A percentile compares a stretch with the other conserved stretches of the same genome.
Conservation (phyloP, 2,113 vertebrate genomes). For the Sturnus vulgaris region DNA sequence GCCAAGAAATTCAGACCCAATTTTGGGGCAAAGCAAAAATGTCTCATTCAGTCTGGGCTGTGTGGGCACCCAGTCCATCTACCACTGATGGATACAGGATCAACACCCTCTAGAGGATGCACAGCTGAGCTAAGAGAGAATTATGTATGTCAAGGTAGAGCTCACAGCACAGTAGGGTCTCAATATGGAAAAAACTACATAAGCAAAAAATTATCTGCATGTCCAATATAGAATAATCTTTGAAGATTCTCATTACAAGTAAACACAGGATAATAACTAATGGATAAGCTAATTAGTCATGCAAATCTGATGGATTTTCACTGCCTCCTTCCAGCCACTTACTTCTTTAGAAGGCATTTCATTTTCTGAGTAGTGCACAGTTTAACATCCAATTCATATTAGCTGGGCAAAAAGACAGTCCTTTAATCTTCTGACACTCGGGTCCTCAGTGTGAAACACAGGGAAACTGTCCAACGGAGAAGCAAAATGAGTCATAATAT, state of each 20-base stretch:
- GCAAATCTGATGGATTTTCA: conserved; percentile 60
- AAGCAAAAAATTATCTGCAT: background rate
- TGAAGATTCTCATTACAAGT: conserved; percentile 46
- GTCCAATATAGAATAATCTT: conserved; percentile 9
- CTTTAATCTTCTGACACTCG: conserved; percentile 51
- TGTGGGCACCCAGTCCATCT: background rate
- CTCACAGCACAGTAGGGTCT: background rate
- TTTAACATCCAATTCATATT: conserved; percentile 21
- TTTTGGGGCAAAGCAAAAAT: background rate
- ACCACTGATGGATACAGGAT: background rate
- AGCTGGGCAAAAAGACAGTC: conserved; percentile 15
- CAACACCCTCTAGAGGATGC: background rate
- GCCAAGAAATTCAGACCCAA: background rate
- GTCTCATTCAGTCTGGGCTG: background rate
- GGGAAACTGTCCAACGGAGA: conserved; percentile 8
- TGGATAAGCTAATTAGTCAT: conserved; percentile 50
- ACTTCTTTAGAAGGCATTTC: conserved; percentile 27
- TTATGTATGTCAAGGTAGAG: background rate
- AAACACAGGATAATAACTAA: conserved; percentile 49
- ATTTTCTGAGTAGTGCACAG: background rate
- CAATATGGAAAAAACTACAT: background rate
- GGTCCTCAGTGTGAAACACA: conserved; percentile 22
- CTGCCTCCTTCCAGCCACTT: conserved; percentile 27
- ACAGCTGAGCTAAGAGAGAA: background rate
- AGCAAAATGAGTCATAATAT: conserved; percentile 29